Evolutionary conservation across 2,888 invertebrate genomes (phyloP).

Genomic region (Conops quadrifasciatus): DNA sequence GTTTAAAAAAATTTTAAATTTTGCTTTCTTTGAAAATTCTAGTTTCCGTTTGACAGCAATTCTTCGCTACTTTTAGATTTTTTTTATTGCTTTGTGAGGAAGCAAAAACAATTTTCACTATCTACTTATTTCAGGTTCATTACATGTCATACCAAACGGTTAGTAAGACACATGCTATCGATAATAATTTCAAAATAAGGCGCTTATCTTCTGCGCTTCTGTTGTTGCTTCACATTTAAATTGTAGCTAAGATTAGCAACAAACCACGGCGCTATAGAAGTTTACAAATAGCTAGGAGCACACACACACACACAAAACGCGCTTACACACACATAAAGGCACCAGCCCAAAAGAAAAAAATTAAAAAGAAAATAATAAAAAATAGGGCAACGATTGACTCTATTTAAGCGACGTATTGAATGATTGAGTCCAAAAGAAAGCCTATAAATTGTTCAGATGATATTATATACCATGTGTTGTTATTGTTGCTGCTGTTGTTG

Average conservation of each 20-base stretch:
- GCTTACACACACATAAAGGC: background rate
- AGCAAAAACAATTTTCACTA: background rate
- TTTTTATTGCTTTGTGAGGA: background rate
- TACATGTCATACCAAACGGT: constrained; percentile 5
- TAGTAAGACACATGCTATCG: constrained; percentile 5
- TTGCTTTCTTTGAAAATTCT: too few relatives aligned
- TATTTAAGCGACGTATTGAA: background rate
- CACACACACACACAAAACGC: background rate
- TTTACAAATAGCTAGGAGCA: background rate
- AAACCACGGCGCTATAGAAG: background rate
- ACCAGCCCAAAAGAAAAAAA: background rate
- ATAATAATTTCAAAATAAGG: constrained; percentile 18
- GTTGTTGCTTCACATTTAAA: background rate
- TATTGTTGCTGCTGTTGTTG: background rate
- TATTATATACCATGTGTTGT: too few relatives aligned
- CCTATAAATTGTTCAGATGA: constrained; percentile 5
- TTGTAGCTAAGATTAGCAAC: too few relatives aligned
- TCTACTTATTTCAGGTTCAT: too few relatives aligned
- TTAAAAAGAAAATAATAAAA: background rate
- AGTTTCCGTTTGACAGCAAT: too few relatives aligned
- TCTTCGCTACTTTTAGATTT: too few relatives aligned
- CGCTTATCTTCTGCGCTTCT: constrained; percentile 9
- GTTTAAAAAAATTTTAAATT: too few relatives aligned
- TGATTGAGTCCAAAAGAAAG: background rate
- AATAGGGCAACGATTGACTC: constrained; percentile 5